phyloP scores from a whole-genome alignment of 2,888 invertebrate species.

The Spicauda simplicius region DNA sequence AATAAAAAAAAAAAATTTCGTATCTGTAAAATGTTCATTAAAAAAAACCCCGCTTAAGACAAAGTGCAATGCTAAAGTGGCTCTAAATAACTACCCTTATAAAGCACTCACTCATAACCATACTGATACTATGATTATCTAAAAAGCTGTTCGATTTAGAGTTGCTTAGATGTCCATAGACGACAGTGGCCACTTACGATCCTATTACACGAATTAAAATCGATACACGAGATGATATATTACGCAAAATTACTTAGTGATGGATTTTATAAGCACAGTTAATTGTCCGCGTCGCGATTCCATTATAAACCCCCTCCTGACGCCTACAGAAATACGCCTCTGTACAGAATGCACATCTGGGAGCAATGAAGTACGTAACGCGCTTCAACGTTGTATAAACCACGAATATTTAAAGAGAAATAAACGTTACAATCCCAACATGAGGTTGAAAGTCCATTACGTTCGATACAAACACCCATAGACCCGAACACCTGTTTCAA shows the following conservation, averaged over 20 bases:
- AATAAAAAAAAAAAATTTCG: no score
- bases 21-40: no score
- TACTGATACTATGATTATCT: no score
- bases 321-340: conserved; percentile 64
- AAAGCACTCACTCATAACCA: no score
- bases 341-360: conserved; percentile 81
- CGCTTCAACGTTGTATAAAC: conserved; percentile 48
- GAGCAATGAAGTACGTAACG: conserved; percentile 66
- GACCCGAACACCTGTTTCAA: conserved; percentile 81
- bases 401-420: conserved; percentile 39
- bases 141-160: no score
- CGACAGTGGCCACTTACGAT: no score
- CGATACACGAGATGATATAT: not conserved
- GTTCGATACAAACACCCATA: conserved; percentile 55
- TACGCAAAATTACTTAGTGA: conserved; percentile 38
- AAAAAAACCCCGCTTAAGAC: no score
- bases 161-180: no score
- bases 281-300: conserved; percentile 71
- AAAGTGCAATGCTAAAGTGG: no score
- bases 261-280: conserved; percentile 61
- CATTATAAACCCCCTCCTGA: conserved; percentile 63
- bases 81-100: no score
- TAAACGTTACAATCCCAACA: not conserved
- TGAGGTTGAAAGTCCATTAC: conserved; percentile 44
- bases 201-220: not conserved